Conservation (phyloP, 2,113 vertebrate genomes). For the Ancistrus triradiatus region DNA sequence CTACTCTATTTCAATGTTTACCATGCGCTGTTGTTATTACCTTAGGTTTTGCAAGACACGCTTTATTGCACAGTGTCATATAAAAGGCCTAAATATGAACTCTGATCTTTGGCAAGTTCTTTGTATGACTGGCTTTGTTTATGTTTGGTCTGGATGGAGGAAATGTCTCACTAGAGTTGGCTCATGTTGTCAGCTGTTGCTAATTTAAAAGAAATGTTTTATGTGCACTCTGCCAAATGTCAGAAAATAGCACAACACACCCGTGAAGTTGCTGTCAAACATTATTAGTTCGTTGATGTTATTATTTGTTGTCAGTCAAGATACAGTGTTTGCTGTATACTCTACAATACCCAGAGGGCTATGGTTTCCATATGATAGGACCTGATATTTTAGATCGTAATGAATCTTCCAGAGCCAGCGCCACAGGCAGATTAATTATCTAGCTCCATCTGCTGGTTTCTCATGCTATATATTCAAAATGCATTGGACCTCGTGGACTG, state of each 20-base stretch:
- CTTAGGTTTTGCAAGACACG: too few relatives aligned
- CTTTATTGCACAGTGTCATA: too few relatives aligned
- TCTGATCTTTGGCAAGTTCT: not conserved
- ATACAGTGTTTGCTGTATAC: not conserved
- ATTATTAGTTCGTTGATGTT: not conserved
- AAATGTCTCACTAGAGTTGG: not conserved
- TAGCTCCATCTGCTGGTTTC: conserved; percentile 40
- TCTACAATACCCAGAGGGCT: too few relatives aligned
- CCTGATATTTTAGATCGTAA: too few relatives aligned
- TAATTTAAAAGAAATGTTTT: not conserved
- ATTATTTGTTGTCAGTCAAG: not conserved
- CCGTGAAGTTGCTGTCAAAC: conserved; percentile 5
- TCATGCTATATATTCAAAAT: too few relatives aligned
- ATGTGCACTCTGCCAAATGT: not conserved
- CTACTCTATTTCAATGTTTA: too few relatives aligned
- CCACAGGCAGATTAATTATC: conserved; percentile 6
- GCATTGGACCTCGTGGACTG: too few relatives aligned
- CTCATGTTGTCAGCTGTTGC: not conserved
- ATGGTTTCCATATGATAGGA: too few relatives aligned
- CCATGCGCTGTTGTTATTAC: too few relatives aligned
- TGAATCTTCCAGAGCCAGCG: too few relatives aligned
- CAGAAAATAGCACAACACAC: not conserved
- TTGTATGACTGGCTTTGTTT: not conserved
- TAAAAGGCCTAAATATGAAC: too few relatives aligned
- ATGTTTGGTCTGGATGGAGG: conserved; percentile 1